Evolutionary conservation across 2,888 invertebrate species (phyloP), one percentile per base, ranked within the genome.

Genomic region (Tineola bisselliella): DNA sequence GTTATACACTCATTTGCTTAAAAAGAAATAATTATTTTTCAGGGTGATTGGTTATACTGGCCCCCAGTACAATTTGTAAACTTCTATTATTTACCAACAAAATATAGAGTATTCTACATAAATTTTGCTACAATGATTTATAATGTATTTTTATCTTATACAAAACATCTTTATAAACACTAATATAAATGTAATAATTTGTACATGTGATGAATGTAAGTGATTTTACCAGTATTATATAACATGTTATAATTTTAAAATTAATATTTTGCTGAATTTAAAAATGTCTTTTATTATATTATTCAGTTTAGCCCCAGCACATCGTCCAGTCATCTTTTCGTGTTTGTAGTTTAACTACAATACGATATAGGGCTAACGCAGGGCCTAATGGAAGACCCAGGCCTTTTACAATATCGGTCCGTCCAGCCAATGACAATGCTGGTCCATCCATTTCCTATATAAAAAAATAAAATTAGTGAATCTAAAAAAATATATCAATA

Each of bases 31-130:
- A 6, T 38, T 38, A 38, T 12, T 38, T 38, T 89, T 69, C 84
- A 96, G 93, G 90, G 93, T 67, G 98, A 98, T 74, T 96, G 96
- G 89, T 79, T 90, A 62, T 90, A 94, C 62, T 98, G 97, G 97
- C 97, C 97, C 3, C 95, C 95, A 54, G 90, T 94, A 1, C 98
- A 98, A 76, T 93, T 92, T 69, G 73, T 97, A 12, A 98, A 98
- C 80, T 98, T 98, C 77, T 91, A 93, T 66, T 94, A 91, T 70
- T 76, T 98, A 63, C 93, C 94, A 30, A 88, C 93, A 15, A 90
- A 90, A 65, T 96, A 93, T 75, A 91, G 98, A 69, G 96, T 98
- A 8, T 73, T 96, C 18, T 98, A 96, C 72, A 94, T 97, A 11
- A 95, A 96, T 76, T 75, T 90, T 61, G 90, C 96, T 65, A 96